phyloP scores from a whole-genome alignment of 2,888 invertebrate genomes.

The Pterostichus niger region DNA sequence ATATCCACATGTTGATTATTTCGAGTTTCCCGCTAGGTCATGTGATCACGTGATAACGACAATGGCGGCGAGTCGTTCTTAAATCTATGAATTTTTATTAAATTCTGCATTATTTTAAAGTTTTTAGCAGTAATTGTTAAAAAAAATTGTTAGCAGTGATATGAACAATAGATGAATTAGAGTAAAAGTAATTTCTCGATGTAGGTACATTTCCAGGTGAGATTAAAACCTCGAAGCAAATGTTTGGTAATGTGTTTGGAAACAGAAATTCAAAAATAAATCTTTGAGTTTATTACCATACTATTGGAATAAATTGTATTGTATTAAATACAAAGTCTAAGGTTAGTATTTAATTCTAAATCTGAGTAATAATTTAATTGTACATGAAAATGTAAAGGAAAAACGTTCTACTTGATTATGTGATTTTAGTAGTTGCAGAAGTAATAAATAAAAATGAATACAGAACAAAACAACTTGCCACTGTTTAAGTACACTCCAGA shows the following conservation, averaged over 20 bases:
- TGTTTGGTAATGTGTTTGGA: conserved; percentile 42
- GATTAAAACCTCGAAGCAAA: conserved; percentile 35
- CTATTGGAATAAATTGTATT: not conserved
- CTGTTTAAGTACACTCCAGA: conserved; percentile 64
- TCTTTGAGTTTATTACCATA: not conserved
- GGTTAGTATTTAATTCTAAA: conserved; percentile 12
- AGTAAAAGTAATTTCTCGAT: not conserved
- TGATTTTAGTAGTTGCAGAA: conserved; percentile 1
- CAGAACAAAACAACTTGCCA: conserved; percentile 53
- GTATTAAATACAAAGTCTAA: conserved; percentile 6
- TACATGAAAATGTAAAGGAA: not conserved
- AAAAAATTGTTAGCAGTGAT: conserved; percentile 24
- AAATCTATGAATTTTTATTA: conserved; percentile 38
- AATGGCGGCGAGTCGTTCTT: conserved; percentile 47
- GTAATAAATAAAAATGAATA: conserved; percentile 57
- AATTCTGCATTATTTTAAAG: conserved; percentile 37
- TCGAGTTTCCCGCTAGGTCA: conserved; percentile 11
- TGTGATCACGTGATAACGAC: conserved; percentile 43
- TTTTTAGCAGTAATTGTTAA: conserved; percentile 37
- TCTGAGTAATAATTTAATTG: not conserved
- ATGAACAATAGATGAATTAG: not conserved
- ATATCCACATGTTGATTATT: too few relatives aligned
- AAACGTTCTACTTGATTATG: not conserved
- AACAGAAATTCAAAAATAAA: conserved; percentile 28
- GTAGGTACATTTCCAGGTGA: conserved; percentile 6